Conservation (phyloP, 2,113 vertebrate genomes). For the Sphaerodactylus townsendi region DNA sequence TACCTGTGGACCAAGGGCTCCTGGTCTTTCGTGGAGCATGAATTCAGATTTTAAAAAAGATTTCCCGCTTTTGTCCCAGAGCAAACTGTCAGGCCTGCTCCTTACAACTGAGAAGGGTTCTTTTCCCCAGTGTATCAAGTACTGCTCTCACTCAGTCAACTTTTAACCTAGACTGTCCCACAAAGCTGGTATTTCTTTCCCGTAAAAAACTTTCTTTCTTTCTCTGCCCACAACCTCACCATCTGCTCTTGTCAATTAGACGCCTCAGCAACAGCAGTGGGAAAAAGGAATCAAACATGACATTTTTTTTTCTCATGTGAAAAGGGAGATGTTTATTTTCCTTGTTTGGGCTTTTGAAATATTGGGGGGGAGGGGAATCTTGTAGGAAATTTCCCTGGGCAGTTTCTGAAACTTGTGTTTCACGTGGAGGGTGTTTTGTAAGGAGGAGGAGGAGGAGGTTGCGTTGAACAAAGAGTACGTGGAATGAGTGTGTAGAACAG, state of each 20-base stretch:
- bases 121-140: not conserved
- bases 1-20: not conserved
- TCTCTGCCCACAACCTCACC: slow-evolving; percentile 39
- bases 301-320: slow-evolving; percentile 55
- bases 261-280: not conserved
- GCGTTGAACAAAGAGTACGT: too few relatives aligned
- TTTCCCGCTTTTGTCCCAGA: too few relatives aligned
- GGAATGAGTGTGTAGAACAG: too few relatives aligned
- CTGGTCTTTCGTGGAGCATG: not conserved
- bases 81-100: not conserved
- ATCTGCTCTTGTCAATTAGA: slow-evolving; percentile 72
- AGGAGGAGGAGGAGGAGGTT: too few relatives aligned
- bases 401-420: not conserved
- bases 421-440: not conserved
- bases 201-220: not conserved
- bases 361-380: too few relatives aligned
- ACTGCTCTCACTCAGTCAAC: slow-evolving; percentile 35
- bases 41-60: not conserved
- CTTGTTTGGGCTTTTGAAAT: not conserved
- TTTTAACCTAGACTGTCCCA: slow-evolving; percentile 50
- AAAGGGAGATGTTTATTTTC: slow-evolving; percentile 54
- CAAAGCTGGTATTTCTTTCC: slow-evolving; percentile 51
- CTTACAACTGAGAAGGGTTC: not conserved
- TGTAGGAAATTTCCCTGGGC: not conserved
- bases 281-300: slow-evolving; percentile 26